Base-by-base conservation (phyloP, 2,888 invertebrate genomes). In the Nomada flava region DNA sequence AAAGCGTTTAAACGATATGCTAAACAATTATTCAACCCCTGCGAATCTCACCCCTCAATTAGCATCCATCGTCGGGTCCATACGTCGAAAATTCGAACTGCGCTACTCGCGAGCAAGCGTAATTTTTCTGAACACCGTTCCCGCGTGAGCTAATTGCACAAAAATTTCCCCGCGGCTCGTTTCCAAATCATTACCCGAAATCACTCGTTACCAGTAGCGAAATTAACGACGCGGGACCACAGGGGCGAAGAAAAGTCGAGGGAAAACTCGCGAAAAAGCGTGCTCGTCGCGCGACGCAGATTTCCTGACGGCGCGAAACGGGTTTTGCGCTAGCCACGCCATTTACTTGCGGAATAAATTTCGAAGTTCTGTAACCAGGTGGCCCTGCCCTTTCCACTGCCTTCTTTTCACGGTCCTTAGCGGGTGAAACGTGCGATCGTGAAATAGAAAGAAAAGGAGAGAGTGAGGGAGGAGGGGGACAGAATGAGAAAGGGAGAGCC, bases 261-360 rank as follows among this genome's bases (percentile, higher is more conserved):
- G 9, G 52, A 23, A 29, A n/a, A 11, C 20, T 20, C 18, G 65
- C 10, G 20, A 65, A 71, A 63, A 72, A 55, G 42, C 10, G 36
- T 60, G 52, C 50, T 11, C 71, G 59, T 47, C 69, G 44, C 42
- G 55, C 55, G 64, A 64, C 77, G 65, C 26, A n/a, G 60, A 77
- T 79, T 70, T n/a, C 62, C 18, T n/a, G 64, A 20, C 64, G 26
- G 71, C 57, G 74, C 71, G 74, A 84, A 80, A 67, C 71, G 53
- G 74, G 77, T 74, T 82, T 65, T 64, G 60, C 76, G 26, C 44
- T 52, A 50, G 59, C 52, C 57, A 57, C 69, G 62, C 62, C 74
- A 71, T 79, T 86, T 79, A 79, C 76, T 59, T 68, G n/a, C 65
- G 50, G 72, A 83, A 83, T 83, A 79, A 83, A 74, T 85, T 80